Evolutionary conservation across 2,113 vertebrate species (phyloP), one percentile per base, ranked within the genome.

Genomic region (Hystrix cristata): DNA sequence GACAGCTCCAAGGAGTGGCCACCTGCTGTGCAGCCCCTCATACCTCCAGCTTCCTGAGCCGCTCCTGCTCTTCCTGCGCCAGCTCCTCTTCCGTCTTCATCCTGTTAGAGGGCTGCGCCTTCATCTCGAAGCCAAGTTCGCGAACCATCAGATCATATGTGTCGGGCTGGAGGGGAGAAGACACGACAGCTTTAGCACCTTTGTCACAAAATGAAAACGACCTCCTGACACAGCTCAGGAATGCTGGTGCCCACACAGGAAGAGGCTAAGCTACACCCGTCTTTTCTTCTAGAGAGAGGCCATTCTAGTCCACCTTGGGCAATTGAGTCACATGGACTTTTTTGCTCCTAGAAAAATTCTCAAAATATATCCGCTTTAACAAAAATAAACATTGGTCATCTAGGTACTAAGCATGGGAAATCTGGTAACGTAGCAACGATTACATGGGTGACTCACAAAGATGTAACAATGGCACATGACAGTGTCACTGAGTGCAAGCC

Each of bases 91-190:
- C 98, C 1, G 99, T 99, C 97, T 99, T 99, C 99, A 99, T 98
- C 97, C 98, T 99, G 98, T 99, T 99, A 0, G 99, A 99, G 10
- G 99, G 99, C 96, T 99, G 99, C 0, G 99, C 99, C 98, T 99
- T 99, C 99, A 99, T 99, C 98, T 99, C 99, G 5, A 99, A 99
- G 95, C 99, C 99, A 89, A 99, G 99, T 98, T 99, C 99, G 31
- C 99, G 99, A 85, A 99, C 99, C 98, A 99, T 99, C 98, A 99
- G 97, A 97, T 99, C 99, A 10, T 99, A 99, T 4, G 99, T 98
- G 7, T 99, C 99, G 64, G 99, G 98, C 99, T 99, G 92, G 55
- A 95, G 86, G 79, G 72, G 62, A 90, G 11, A 74, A 91, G 43
- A 29, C 1, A 2, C 48, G 29, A 57, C 69, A 15, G 27, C 62